Conservation (phyloP, 2,888 invertebrate species). For the Euspilapteryx auroguttella region DNA sequence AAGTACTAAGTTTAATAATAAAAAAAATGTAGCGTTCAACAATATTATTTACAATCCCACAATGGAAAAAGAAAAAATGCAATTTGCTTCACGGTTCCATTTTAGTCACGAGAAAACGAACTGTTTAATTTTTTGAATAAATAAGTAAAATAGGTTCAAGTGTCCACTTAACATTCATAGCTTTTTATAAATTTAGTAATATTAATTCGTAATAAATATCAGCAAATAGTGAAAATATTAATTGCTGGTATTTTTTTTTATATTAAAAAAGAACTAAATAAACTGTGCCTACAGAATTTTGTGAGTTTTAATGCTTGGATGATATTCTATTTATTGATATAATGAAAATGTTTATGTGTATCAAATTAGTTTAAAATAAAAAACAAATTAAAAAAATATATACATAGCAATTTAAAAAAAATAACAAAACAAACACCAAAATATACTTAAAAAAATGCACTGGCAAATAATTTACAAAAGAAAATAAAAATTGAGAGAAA, state of each 20-base stretch:
- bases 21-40: no score
- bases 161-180: conserved; percentile 56
- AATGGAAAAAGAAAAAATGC: conserved; percentile 1
- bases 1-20: no score
- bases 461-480: not conserved
- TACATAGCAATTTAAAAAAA: not conserved
- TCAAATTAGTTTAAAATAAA: no score
- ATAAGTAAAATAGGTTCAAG: conserved; percentile 10
- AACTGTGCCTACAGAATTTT: no score
- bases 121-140: conserved; percentile 15
- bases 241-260: no score
- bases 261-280: no score
- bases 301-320: no score
- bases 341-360: no score
- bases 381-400: not conserved
- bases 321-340: no score
- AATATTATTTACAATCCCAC: conserved; percentile 2
- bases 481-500: conserved; percentile 14
- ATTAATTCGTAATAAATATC: not conserved
- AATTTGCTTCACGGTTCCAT: conserved; percentile 14
- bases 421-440: not conserved
- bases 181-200: conserved; percentile 11
- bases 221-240: not conserved
- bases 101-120: conserved; percentile 25
- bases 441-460: not conserved